Evolutionary conservation across 2,797 vertebrate genomes (phyloP).

Genomic region (Chaunax sp.): DNA sequence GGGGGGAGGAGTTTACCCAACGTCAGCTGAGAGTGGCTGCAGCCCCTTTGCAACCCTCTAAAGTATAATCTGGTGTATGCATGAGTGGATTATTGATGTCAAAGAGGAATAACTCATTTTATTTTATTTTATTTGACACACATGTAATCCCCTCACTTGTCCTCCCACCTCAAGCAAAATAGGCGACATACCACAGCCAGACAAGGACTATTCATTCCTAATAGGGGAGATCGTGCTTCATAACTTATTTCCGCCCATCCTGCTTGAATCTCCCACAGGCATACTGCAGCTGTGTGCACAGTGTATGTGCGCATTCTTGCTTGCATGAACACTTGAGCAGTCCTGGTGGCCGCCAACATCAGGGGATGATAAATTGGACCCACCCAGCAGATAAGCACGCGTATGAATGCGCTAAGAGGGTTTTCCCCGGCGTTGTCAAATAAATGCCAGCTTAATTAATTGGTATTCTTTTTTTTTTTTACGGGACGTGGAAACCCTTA

Average conservation of each 20-base stretch:
- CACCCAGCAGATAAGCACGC: slow-evolving; percentile 24
- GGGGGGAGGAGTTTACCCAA: too few relatives aligned
- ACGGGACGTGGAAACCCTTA: slow-evolving; percentile 15
- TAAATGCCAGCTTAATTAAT: slow-evolving; percentile 66
- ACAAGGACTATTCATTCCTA: slow-evolving; percentile 11
- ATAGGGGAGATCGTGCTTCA: slow-evolving; percentile 2
- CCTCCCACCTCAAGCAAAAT: neutral
- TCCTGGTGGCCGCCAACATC: slow-evolving; percentile 1
- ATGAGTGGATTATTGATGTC: too few relatives aligned
- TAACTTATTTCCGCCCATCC: slow-evolving; percentile 34
- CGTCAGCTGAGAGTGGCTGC: too few relatives aligned
- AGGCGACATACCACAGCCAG: slow-evolving; percentile 22
- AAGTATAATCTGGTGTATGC: too few relatives aligned
- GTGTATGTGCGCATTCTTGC: neutral
- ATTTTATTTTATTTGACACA: too few relatives aligned
- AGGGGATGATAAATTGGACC: slow-evolving; percentile 8
- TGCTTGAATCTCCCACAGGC: neutral
- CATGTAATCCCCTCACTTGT: too few relatives aligned
- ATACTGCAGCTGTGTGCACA: slow-evolving; percentile 8
- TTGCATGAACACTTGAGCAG: slow-evolving; percentile 20
- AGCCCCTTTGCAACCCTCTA: too few relatives aligned
- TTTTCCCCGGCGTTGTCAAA: slow-evolving; percentile 44
- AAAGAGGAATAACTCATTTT: too few relatives aligned
- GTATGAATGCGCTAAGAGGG: slow-evolving; percentile 20
- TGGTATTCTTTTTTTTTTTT: slow-evolving; percentile 4